Percentiles rank a stretch among this genome's conserved stretches.
phyloP scores from a whole-genome alignment of 1,140 invertebrate species.

The Procambarus virginalis region DNA sequence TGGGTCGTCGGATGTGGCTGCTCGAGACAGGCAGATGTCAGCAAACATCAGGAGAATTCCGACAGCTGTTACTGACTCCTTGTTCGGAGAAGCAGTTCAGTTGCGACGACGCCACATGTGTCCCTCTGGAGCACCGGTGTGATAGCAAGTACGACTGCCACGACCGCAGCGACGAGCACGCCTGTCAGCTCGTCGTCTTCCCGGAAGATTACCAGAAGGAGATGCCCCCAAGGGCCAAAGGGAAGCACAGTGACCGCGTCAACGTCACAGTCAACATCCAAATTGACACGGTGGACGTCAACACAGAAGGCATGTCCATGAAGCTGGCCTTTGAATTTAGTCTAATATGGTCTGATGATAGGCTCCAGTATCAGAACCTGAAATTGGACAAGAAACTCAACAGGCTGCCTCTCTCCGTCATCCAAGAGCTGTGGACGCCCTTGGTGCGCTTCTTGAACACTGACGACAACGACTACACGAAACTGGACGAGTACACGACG shows the following conservation, averaged over 20 bases:
- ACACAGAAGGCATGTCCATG: constrained; percentile 32
- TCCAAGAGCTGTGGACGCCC: constrained; percentile 36
- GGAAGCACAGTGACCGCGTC: not conserved
- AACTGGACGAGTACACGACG: constrained; percentile 20
- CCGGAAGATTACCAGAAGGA: constrained; percentile 29
- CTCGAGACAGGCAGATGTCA: constrained; percentile 38
- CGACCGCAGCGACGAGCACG: constrained; percentile 37
- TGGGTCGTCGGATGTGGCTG: constrained; percentile 10
- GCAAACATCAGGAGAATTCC: constrained; percentile 20
- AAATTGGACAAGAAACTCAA: constrained; percentile 26
- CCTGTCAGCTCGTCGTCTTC: constrained; percentile 22
- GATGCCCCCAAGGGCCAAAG: constrained; percentile 6
- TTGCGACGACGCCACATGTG: constrained; percentile 45
- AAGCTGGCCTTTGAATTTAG: constrained; percentile 16
- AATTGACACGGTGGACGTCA: constrained; percentile 13
- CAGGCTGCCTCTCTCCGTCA: not conserved
- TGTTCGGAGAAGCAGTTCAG: constrained; percentile 24
- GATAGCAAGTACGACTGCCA: constrained; percentile 46
- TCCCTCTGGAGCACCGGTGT: constrained; percentile 17
- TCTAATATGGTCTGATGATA: constrained; percentile 31
- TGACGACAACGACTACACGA: constrained; percentile 21
- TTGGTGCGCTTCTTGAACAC: constrained; percentile 37
- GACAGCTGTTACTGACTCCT: constrained; percentile 28
- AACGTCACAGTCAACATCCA: constrained; percentile 13
- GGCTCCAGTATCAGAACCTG: constrained; percentile 34